A percentile compares a stretch with the other conserved stretches of the same genome.
Evolutionary conservation across 2,888 invertebrate species (phyloP).

Genomic region (Sepioteuthis lessoniana): DNA sequence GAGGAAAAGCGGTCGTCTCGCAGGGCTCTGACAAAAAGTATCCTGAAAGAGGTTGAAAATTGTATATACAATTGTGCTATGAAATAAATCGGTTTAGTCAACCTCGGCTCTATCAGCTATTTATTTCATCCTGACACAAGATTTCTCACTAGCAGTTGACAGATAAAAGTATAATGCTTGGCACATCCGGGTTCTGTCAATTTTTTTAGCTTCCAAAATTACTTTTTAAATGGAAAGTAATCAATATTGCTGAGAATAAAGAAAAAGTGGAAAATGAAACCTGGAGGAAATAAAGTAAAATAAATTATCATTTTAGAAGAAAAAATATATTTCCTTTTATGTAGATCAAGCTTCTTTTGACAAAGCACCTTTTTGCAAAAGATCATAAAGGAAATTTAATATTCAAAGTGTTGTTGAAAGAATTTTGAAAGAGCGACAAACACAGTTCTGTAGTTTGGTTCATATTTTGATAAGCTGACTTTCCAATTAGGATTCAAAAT

Average conservation of each 20-base stretch:
- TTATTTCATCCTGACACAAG: conserved; percentile 33
- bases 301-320: background rate
- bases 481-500: too few relatives aligned
- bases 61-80: conserved; percentile 23
- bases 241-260: background rate
- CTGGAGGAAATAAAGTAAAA: background rate
- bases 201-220: background rate
- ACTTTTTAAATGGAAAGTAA: conserved; percentile 21
- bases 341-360: too few relatives aligned
- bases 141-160: conserved; percentile 1
- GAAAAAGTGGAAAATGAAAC: background rate
- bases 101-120: conserved; percentile 23
- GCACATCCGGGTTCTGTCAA: background rate
- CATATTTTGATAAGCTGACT: too few relatives aligned
- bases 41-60: conserved; percentile 18
- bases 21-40: background rate
- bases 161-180: background rate
- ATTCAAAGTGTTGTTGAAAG: too few relatives aligned
- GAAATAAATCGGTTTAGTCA: conserved; percentile 21
- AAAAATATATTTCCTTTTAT: background rate
- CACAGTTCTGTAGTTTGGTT: too few relatives aligned
- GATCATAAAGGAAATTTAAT: too few relatives aligned
- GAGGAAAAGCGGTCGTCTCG: conserved; percentile 33
- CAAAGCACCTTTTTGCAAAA: too few relatives aligned
- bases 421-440: too few relatives aligned